Conservation (phyloP, 1,140 invertebrate genomes). For the Venturia canescens region DNA sequence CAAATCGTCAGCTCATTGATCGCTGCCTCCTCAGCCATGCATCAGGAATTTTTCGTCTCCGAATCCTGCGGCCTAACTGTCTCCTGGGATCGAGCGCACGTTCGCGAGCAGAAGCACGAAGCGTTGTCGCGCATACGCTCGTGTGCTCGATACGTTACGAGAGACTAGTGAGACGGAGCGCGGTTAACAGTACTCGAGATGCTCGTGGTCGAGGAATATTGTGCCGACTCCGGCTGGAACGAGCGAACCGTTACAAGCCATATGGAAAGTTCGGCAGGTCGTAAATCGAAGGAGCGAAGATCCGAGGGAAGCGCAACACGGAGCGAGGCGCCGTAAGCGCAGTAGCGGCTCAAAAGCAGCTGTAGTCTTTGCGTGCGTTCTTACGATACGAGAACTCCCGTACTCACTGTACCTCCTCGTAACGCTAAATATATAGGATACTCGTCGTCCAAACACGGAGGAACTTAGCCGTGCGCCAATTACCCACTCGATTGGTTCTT, state of each 20-base stretch:
- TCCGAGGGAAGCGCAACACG: neutral
- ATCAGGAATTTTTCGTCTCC: too few relatives aligned
- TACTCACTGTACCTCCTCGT: neutral
- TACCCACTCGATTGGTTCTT: too few relatives aligned
- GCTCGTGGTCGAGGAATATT: conserved; percentile 50
- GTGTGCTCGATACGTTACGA: conserved; percentile 27
- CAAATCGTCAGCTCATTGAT: too few relatives aligned
- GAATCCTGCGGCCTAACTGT: too few relatives aligned
- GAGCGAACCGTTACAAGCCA: conserved; percentile 61
- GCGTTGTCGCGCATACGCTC: neutral
- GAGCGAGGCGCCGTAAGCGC: neutral
- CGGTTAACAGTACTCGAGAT: conserved; percentile 44
- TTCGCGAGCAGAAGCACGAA: neutral
- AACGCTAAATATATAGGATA: neutral
- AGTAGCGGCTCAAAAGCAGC: neutral
- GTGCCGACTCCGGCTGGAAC: conserved; percentile 53
- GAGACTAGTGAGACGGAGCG: conserved; percentile 21
- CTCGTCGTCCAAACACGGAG: neutral
- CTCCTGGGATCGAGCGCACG: too few relatives aligned
- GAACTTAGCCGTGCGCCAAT: neutral
- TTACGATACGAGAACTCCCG: neutral
- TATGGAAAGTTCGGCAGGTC: conserved; percentile 63
- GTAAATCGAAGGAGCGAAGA: conserved; percentile 40
- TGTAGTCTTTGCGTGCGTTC: neutral
- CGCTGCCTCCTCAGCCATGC: too few relatives aligned